These are phyloP conservation scores for Darevskia mixta DNA, from an alignment of 2,797 vertebrate genomes.

Conservation along the genomic window DNA sequence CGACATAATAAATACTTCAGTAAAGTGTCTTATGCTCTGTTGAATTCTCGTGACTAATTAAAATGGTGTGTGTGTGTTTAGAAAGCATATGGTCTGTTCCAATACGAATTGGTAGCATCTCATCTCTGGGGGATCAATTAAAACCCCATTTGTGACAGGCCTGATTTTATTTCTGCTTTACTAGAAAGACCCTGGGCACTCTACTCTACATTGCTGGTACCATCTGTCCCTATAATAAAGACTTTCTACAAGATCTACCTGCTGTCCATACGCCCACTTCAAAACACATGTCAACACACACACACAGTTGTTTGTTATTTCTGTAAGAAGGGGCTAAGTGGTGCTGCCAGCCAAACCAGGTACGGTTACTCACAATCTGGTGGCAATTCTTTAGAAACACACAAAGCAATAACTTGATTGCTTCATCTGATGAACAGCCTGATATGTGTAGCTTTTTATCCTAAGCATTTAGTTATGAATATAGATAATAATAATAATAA, in stretches of 20 bases:
- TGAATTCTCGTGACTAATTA: slow-evolving; percentile 26
- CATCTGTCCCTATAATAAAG: slow-evolving; percentile 25
- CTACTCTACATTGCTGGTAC: not conserved
- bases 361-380: not conserved
- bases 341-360: not conserved
- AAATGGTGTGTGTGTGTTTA: not conserved
- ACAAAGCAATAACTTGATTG: not conserved
- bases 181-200: not conserved
- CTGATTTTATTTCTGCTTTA: slow-evolving; percentile 6
- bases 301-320: not conserved
- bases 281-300: not conserved
- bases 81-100: slow-evolving; percentile 19
- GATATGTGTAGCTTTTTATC: not conserved
- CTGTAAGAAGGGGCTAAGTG: not conserved
- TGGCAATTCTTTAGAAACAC: not conserved
- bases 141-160: slow-evolving; percentile 19
- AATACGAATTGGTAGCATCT: not conserved
- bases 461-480: not conserved
- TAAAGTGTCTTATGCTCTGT: not conserved
- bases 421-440: not conserved
- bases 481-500: too few species aligned
- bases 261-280: not conserved
- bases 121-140: not conserved
- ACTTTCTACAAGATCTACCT: not conserved
- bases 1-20: not conserved